Evolutionary conservation across 2,888 invertebrate genomes (phyloP), one percentile per base, ranked within the genome.

Genomic region (Idaea straminata): DNA sequence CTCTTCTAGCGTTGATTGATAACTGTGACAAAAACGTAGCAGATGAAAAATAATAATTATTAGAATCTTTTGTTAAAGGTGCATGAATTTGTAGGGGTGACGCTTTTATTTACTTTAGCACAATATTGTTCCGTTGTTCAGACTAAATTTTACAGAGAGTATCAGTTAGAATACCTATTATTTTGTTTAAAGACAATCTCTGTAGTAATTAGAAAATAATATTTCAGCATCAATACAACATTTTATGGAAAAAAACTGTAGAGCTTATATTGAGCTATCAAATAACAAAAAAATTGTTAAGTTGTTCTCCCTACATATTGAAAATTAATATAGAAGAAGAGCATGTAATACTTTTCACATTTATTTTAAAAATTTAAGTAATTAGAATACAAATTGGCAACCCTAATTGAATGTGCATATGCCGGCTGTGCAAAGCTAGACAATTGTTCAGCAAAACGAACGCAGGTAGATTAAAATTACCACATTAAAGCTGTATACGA

Each of bases 31-130:
- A 92, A 92, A 92, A 92, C 89, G 92, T 86, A 87, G 87, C 91
- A 91, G 91, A 92, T 91, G 92, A 92, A 91, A 91, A 92, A 92
- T 92, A 92, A 92, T 92, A 89, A 92, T 92, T 92, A 92, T 92
- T 89, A 85, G 83, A 47, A 86, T 84, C 91, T 86, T 89, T 92
- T 92, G 92, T 92, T 88, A 89, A 85, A 87, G 81, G 86, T 83
- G 86, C 85, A 89, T 85, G 86, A 88, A 85, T 84, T 83, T 82
- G 65, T 78, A 92, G 92, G 92, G 92, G 85, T 91, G 83, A 74
- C 69, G 84, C 76, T 25, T 25, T 25, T 75, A 70, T 70, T 71
- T 63, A 67, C 65, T 69, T 64, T 62, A 59, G 60, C 61, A 66
- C 62, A 65, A 61, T 58, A 58, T 66, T 66, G 59, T 63, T 68